Base-by-base conservation (phyloP, 1,140 invertebrate species). In the Neodiprion fabricii region DNA sequence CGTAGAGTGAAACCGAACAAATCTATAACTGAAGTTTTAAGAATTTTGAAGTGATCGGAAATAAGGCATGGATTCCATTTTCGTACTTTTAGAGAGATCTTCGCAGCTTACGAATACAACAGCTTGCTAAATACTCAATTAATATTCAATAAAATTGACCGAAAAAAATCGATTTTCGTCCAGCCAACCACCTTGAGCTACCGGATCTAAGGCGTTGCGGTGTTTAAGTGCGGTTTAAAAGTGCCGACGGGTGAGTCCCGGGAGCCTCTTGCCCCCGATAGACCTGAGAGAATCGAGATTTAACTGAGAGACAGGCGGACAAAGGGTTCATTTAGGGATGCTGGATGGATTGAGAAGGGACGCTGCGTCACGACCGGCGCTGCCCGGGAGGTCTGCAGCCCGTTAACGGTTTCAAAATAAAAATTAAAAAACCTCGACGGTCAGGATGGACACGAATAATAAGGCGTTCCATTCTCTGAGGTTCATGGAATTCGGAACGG, bases 251-350 rank as follows among this genome's bases (percentile, higher is more conserved):
- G 9, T 17, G 53, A 17, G 53, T 61, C n/a, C n/a, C 53, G n/a
- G 53, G 53, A 61, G 53, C 53, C 53, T 61, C n/a, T 61, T 61
- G 11, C 53, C 53, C n/a, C 53, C 53, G 53, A 61, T 17, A 61
- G 53, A 61, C 53, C 53, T 9, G 53, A 61, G 53, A 61, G 53
- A 61, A 61, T 17, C 53, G 53, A 61, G 53, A 61, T 12, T 40
- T 40, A 61, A 61, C n/a, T 17, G n/a, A 61, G 53, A 61, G 53
- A 61, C 53, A 61, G 53, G 11, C 9, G 53, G 53, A 61, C 53
- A 61, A 61, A 61, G 53, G 53, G 11, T 12, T 61, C 53, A 61
- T 61, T 61, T 61, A 61, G 53, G 53, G 53, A 61, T 61, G 28
- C 53, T 61, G 53, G 53, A 17, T 61, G 53, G 53, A 40, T 40